Evolutionary conservation across 1,140 invertebrate species (phyloP).

Genomic region (Pemphigus obesinymphae): DNA sequence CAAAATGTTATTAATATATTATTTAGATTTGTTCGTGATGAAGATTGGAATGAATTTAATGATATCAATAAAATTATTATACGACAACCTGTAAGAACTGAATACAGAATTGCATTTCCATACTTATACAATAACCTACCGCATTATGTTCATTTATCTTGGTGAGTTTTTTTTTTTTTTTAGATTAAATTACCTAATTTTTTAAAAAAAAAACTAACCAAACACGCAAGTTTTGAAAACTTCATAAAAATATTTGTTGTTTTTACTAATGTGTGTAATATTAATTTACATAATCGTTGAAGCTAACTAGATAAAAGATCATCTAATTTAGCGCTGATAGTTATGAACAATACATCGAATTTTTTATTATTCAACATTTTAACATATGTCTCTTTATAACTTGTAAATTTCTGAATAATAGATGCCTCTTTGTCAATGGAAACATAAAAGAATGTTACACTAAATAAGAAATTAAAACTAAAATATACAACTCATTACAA

Average conservation of each 20-base stretch:
- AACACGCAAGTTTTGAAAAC: conserved; percentile 2
- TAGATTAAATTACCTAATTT: not conserved
- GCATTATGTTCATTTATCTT: conserved; percentile 89
- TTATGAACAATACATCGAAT: conserved; percentile 24
- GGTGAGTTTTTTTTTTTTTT: conserved; percentile 64
- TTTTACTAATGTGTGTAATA: conserved; percentile 31
- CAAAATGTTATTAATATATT: too few species aligned
- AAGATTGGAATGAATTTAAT: conserved; percentile 99
- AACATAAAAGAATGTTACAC: too few species aligned
- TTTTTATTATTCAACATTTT: too few species aligned
- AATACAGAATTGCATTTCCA: conserved; percentile 98
- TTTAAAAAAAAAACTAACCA: not conserved
- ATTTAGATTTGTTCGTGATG: conserved; percentile 66
- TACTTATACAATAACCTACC: conserved; percentile 99
- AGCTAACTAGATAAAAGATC: not conserved
- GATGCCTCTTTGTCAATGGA: too few species aligned
- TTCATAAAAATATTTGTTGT: conserved; percentile 18
- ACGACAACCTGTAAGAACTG: conserved; percentile 94
- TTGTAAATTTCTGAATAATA: too few species aligned
- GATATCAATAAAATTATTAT: conserved; percentile 99
- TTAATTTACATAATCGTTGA: conserved; percentile 6
- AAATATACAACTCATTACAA: too few species aligned
- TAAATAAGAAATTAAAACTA: too few species aligned
- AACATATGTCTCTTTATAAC: too few species aligned
- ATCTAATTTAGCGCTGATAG: conserved; percentile 23